Base-by-base conservation (phyloP, 2,888 invertebrate species). In the Stenotaenia linearis region DNA sequence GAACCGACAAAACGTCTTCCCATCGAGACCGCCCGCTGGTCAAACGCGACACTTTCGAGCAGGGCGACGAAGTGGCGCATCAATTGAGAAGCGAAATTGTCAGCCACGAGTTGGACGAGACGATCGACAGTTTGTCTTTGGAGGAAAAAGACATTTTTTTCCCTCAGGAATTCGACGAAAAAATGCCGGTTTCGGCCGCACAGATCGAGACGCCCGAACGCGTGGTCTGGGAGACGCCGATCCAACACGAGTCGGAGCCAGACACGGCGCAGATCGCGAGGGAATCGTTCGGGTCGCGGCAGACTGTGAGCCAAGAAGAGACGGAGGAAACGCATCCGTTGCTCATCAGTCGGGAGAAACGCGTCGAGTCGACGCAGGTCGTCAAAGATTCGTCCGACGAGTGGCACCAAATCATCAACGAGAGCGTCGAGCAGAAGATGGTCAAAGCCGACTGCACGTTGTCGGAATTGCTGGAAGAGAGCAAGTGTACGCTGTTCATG, bases 31-130 rank as follows among this genome's bases (percentile, higher is more conserved):
- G 28, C 9, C 69, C 15, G 15, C 37, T 45, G 25, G 32, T 45
- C 18, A 74, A 56, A 21, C 35, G 75, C 45, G 37, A 78, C 30
- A 78, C 78, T 28, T 35, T 80, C 79, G 80, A 80, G 76, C n/a
- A 56, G n/a, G 79, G 50, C 2, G 75, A 79, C 18, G 78, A 80
- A 37, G 81, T 83, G 40, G 82, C 79, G 76, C 80, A 82, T 75
- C 83, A 83, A n/a, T 83, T 83, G 50, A 80, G 82, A 69, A 82
- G 81, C 32, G 83, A 83, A 79, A 83, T 83, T 45, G 81, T 83
- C 77, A 80, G 81, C 30, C 81, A 82, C 79, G 83, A 82, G 76
- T 79, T 83, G 28, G 82, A 83, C 35, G 82, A 83, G 79, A 82
- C 81, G 35, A 82, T 83, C 61, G 82, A 83, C 69, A 82, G 81